These are phyloP conservation scores for Limnephilus marmoratus DNA, from an alignment of 2,888 invertebrate genomes.

Conservation along the genomic window DNA sequence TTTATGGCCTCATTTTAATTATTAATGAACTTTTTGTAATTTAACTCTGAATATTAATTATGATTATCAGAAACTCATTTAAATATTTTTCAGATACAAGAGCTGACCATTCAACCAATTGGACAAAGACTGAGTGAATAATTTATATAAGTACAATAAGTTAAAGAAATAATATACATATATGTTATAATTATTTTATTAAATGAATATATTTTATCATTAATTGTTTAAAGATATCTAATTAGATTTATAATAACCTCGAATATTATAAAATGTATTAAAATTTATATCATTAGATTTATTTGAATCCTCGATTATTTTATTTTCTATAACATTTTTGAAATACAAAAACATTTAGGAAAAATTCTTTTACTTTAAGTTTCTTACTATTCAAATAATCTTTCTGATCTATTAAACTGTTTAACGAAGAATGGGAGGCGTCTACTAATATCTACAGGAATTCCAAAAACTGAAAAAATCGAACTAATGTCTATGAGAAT, in stretches of 20 bases:
- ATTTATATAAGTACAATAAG: background rate
- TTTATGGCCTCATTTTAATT: background rate
- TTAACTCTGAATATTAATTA: background rate
- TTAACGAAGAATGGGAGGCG: too few species aligned
- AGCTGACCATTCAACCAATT: constrained; percentile 71
- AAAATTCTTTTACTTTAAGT: background rate
- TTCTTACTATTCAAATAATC: background rate
- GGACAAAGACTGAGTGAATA: constrained; percentile 68
- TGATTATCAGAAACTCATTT: background rate
- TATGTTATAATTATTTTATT: background rate
- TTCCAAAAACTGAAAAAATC: too few species aligned
- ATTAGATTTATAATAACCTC: too few species aligned
- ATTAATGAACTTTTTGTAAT: background rate
- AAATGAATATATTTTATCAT: too few species aligned
- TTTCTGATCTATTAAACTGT: too few species aligned
- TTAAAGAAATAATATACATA: background rate
- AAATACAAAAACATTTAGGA: too few species aligned
- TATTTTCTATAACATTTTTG: background rate
- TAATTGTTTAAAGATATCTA: too few species aligned
- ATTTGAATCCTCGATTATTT: background rate
- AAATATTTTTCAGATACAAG: constrained; percentile 70
- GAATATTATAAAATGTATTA: background rate
- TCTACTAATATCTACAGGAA: too few species aligned
- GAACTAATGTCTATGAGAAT: too few species aligned
- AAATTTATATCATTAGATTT: background rate